These are phyloP conservation scores for Ailurus styani DNA, from an alignment of 2,113 vertebrate genomes.

Conservation along the genomic window DNA sequence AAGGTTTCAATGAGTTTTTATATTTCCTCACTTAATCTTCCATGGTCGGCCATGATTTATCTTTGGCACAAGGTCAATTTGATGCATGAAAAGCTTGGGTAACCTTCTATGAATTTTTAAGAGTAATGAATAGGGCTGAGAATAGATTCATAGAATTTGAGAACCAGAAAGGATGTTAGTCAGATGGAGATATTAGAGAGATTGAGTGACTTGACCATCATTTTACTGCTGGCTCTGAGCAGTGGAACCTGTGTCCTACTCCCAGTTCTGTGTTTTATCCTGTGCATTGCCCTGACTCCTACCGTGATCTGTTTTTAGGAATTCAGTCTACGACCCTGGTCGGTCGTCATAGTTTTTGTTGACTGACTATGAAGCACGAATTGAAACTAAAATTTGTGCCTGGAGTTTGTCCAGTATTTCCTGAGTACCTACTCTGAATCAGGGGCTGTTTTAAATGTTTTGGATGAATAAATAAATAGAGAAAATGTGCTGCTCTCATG, in stretches of 20 bases:
- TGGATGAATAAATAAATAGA: background rate
- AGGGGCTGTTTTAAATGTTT: background rate
- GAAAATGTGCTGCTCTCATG: background rate
- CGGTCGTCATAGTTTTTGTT: background rate
- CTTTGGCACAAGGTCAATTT: background rate
- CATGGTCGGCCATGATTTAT: background rate
- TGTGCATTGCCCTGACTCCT: background rate
- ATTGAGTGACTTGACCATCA: background rate
- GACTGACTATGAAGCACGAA: background rate
- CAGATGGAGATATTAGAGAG: background rate
- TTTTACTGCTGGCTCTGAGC: background rate
- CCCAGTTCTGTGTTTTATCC: background rate
- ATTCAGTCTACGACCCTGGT: background rate
- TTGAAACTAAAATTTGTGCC: background rate
- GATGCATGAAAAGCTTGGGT: background rate
- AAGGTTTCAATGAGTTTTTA: background rate
- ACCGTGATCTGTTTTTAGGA: background rate
- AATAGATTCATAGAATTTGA: constrained; percentile 1
- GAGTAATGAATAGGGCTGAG: background rate
- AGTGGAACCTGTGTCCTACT: background rate
- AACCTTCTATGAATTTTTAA: background rate
- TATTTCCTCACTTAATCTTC: constrained; percentile 28
- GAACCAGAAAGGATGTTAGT: background rate
- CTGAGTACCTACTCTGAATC: background rate
- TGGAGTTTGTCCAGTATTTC: background rate